Percentiles rank a stretch among this genome's conserved stretches.
These are phyloP conservation scores for Octodonta nipae DNA, from an alignment of 2,888 invertebrate genomes.

Conservation along the genomic window DNA sequence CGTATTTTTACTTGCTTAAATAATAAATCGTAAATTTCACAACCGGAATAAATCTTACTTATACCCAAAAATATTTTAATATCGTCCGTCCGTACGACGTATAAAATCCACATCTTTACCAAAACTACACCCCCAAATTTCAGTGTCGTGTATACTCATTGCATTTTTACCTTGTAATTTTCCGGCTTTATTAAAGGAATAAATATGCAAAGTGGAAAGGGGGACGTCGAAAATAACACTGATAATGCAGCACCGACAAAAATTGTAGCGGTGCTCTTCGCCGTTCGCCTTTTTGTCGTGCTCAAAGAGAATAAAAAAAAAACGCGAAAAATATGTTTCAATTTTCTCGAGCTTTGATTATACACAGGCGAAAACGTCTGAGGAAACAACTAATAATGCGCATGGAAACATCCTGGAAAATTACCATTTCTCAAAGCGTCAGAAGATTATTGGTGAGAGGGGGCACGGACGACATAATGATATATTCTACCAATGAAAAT, in stretches of 20 bases:
- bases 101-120: too few species aligned
- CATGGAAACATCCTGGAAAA: not conserved
- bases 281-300: constrained; percentile 1
- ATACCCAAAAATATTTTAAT: too few species aligned
- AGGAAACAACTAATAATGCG: not conserved
- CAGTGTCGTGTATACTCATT: too few species aligned
- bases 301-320: not conserved
- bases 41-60: too few species aligned
- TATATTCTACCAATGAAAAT: too few species aligned
- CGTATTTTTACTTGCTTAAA: too few species aligned
- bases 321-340: not conserved
- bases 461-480: too few species aligned
- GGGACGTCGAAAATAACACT: constrained; percentile 21
- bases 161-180: constrained; percentile 20
- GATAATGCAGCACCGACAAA: constrained; percentile 7
- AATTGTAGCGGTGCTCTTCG: not conserved
- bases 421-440: not conserved
- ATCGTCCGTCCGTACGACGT: too few species aligned
- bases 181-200: constrained; percentile 26
- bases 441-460: not conserved
- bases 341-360: not conserved
- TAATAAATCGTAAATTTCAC: too few species aligned
- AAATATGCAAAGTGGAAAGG: constrained; percentile 26
- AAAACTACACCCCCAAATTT: too few species aligned
- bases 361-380: not conserved